Evolutionary conservation across 2,797 vertebrate genomes (phyloP).

Genomic region (Margarornis squamiger): DNA sequence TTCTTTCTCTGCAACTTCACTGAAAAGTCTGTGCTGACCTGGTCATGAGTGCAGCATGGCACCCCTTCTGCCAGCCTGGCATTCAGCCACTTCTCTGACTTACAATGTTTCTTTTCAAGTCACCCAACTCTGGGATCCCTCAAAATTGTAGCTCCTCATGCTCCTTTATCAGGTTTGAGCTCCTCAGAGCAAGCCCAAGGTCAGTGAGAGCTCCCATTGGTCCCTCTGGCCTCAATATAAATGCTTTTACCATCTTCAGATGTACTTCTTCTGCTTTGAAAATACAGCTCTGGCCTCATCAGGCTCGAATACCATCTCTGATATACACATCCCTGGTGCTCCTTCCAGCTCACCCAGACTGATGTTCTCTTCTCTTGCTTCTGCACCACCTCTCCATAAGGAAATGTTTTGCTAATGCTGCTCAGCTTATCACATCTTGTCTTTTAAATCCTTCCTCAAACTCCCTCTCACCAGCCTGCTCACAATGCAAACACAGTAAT

Average conservation of each 20-base stretch:
- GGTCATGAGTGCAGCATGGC: too few species aligned
- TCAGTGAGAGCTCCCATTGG: not conserved
- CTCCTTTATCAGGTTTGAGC: too few species aligned
- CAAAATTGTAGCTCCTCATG: too few species aligned
- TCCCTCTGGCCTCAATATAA: not conserved
- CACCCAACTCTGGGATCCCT: too few species aligned
- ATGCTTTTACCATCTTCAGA: not conserved
- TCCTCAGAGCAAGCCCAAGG: too few species aligned
- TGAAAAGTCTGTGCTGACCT: too few species aligned
- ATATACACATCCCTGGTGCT: not conserved
- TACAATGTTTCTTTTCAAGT: too few species aligned
- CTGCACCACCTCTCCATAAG: not conserved
- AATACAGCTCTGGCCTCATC: not conserved
- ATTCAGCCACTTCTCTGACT: too few species aligned
- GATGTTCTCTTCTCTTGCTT: not conserved
- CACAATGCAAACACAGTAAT: not conserved
- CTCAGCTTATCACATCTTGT: not conserved
- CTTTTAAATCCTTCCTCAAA: slow-evolving; percentile 14
- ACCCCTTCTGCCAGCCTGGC: too few species aligned
- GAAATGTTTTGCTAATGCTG: not conserved
- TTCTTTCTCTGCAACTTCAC: not conserved
- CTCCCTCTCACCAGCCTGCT: not conserved
- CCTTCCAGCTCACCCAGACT: not conserved
- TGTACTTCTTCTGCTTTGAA: not conserved
- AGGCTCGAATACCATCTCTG: not conserved